Evolutionary conservation across 2,888 invertebrate species (phyloP).

Genomic region (Deilephila porcellus): DNA sequence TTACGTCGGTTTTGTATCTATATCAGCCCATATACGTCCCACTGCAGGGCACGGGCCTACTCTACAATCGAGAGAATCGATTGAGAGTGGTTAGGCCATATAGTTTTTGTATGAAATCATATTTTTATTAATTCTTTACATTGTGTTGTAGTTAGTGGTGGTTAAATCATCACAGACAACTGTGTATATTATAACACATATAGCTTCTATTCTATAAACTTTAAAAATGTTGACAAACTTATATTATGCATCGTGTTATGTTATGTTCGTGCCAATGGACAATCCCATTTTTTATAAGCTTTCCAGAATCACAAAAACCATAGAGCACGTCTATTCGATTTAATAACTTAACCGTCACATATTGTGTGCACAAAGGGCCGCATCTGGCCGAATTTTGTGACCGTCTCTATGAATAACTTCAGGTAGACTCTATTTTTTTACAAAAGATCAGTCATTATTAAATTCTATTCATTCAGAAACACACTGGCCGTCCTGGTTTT

Average conservation of each 20-base stretch:
- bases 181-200: not conserved
- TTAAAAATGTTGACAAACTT: not conserved
- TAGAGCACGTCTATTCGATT: conserved; percentile 23
- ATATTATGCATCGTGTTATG: not conserved
- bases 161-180: not conserved
- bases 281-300: conserved; percentile 15
- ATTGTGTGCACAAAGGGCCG: conserved; percentile 22
- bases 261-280: not conserved
- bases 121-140: too few relatives aligned
- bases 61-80: too few relatives aligned
- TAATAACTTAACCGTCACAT: conserved; percentile 23
- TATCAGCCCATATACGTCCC: too few relatives aligned
- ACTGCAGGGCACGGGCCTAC: too few relatives aligned
- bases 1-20: too few relatives aligned
- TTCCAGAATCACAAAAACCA: conserved; percentile 18
- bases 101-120: too few relatives aligned
- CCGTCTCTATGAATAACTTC: conserved; percentile 19
- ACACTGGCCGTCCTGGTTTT: not conserved
- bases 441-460: conserved; percentile 24
- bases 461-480: conserved; percentile 24
- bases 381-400: conserved; percentile 25
- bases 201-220: not conserved
- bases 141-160: too few relatives aligned
- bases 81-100: too few relatives aligned
- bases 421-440: conserved; percentile 22